These are phyloP conservation scores for Calameuta filiformis DNA, from an alignment of 2,888 invertebrate genomes.

Conservation along the genomic window DNA sequence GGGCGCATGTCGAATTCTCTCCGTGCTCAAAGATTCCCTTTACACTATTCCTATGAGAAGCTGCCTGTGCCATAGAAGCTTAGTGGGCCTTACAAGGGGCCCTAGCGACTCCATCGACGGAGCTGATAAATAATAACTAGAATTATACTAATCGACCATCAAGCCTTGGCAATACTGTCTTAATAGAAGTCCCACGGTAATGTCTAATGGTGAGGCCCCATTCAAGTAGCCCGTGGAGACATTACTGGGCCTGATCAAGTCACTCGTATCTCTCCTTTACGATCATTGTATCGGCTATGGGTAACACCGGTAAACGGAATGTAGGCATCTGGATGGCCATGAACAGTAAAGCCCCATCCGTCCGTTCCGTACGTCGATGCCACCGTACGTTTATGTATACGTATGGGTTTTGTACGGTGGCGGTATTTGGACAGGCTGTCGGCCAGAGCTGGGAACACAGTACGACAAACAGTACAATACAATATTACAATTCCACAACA, in stretches of 20 bases:
- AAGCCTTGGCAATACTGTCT: background rate
- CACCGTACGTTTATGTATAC: background rate
- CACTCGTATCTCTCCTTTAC: background rate
- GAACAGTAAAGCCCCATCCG: background rate
- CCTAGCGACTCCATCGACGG: background rate
- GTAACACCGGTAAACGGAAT: slow-evolving; percentile 40
- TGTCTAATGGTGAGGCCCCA: background rate
- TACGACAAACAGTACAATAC: slow-evolving; percentile 55
- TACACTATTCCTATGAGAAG: background rate
- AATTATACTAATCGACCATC: background rate
- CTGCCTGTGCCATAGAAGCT: background rate
- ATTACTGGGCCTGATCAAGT: background rate
- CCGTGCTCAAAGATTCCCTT: background rate
- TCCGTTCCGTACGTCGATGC: background rate
- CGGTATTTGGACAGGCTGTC: slow-evolving; percentile 61
- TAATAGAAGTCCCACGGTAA: background rate
- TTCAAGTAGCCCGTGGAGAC: background rate
- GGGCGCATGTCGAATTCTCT: slow-evolving; percentile 4
- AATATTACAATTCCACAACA: slow-evolving; percentile 57
- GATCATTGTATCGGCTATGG: slow-evolving; percentile 3
- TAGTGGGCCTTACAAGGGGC: background rate
- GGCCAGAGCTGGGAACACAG: slow-evolving; percentile 45
- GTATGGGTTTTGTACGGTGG: slow-evolving; percentile 42
- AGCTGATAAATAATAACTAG: background rate
- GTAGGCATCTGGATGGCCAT: background rate